Evolutionary conservation across 2,888 invertebrate genomes (phyloP), one percentile per base, ranked within the genome.

Genomic region (Andrena praecox): DNA sequence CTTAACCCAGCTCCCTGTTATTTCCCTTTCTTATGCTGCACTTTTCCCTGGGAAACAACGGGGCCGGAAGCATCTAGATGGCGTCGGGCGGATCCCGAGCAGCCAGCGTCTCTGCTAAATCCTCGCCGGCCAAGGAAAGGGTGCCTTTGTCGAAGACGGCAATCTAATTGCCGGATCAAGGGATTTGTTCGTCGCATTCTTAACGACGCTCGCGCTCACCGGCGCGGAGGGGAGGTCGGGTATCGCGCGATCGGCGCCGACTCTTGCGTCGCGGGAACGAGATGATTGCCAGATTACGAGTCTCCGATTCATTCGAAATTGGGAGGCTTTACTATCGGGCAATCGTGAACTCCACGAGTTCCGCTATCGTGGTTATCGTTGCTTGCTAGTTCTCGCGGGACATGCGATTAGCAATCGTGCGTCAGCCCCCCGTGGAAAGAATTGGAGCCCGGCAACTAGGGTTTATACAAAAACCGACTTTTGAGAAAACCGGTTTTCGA

Each of bases 131-230:
- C 68, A 20, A 20, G 60, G 35, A 48, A 60, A 10, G 64, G 56
- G 42, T 70, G 52, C 56, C 71, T 85, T 81, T 84, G 77, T 81
- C 77, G 81, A 68, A 70, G 72, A 73, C 62, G 48, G 74, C 59
- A 77, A 84, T 86, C 70, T 86, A 86, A 88, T 86, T 80, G 77
- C 42, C 7, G 78, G 64, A 80, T 86, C 88, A 84, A 75, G 60
- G 67, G 88, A 85, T 80, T 87, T 74, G 64, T 73, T 68, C 33
- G 10, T 12, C 56, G 68, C 62, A 72, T 82, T 78, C 60, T 72
- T 84, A 82, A 84, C 71, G 74, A 81, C 52, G 52, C 59, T 48
- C 8, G 29, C 10, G 20, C 20, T 31, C 59, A n/a, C 24, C n/a
- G 31, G 12, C 27, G 7, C 6, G 16, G 31, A 27, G 10, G 3